Percentiles rank a stretch among this genome's conserved stretches.
Conservation (phyloP, 2,113 vertebrate genomes). For the Barbus barbus region DNA sequence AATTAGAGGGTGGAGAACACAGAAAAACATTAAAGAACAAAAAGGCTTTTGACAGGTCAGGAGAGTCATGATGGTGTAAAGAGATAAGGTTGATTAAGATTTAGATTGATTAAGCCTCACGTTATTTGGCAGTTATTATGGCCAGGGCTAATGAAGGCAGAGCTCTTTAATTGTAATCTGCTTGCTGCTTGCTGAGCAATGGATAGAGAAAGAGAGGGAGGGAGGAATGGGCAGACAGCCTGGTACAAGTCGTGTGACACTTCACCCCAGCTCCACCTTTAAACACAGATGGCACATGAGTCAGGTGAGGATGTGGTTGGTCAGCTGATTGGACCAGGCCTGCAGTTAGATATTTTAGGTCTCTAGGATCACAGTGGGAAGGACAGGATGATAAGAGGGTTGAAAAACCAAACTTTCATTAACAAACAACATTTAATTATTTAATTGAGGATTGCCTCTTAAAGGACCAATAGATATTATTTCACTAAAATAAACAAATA, state of each 20-base stretch:
- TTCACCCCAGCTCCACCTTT: conserved; percentile 9
- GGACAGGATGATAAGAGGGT: not conserved
- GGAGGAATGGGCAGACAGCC: conserved; percentile 27
- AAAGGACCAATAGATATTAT: not conserved
- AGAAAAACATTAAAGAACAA: not conserved
- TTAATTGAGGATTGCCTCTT: not conserved
- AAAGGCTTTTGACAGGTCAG: conserved; percentile 39
- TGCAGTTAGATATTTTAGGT: not conserved
- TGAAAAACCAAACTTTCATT: not conserved
- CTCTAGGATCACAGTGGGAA: not conserved
- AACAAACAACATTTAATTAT: not conserved
- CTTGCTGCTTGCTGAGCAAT: conserved; percentile 59
- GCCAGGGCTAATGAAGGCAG: conserved; percentile 52
- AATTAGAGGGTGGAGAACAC: not conserved
- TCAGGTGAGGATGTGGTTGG: conserved; percentile 13
- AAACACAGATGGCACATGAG: conserved; percentile 43
- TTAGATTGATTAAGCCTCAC: conserved; percentile 58
- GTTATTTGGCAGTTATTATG: conserved; percentile 53
- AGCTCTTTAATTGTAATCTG: conserved; percentile 62
- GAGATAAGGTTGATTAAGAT: conserved; percentile 21
- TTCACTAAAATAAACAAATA: not conserved
- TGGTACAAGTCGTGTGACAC: conserved; percentile 11
- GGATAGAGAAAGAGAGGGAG: conserved; percentile 18
- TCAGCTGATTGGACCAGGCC: conserved; percentile 19
- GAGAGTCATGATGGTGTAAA: conserved; percentile 21